Evolutionary conservation across 2,888 invertebrate species (phyloP).

Genomic region (Eustalomyia histrio): DNA sequence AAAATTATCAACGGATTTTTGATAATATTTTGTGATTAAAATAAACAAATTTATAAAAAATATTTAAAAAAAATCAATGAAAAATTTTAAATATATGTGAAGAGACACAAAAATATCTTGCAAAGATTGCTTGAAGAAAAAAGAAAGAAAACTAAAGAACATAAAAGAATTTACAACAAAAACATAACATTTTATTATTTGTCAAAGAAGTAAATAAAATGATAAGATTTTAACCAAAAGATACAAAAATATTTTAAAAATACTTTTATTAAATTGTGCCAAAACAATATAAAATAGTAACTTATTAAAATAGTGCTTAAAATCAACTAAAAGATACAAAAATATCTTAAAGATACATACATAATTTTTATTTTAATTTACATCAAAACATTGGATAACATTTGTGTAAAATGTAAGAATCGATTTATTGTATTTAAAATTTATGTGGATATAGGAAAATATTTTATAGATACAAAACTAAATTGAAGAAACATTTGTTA

Average conservation of each 20-base stretch:
- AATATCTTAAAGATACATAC: background rate
- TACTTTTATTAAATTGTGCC: background rate
- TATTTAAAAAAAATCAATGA: background rate
- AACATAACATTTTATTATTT: background rate
- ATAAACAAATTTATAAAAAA: slow-evolving; percentile 13
- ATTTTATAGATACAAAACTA: no score
- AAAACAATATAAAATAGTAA: background rate
- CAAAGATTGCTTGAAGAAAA: slow-evolving; percentile 12
- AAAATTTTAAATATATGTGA: background rate
- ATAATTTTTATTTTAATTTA: background rate
- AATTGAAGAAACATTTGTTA: no score
- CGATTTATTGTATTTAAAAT: background rate
- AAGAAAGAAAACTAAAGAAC: background rate
- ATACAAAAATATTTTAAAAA: slow-evolving; percentile 3
- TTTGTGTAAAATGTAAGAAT: background rate
- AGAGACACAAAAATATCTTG: slow-evolving; percentile 21
- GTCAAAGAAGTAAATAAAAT: background rate
- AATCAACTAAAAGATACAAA: background rate
- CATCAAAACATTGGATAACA: background rate
- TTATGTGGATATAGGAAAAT: no score
- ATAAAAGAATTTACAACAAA: background rate
- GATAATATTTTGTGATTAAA: slow-evolving; percentile 10
- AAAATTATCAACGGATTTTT: slow-evolving; percentile 10
- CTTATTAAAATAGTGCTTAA: background rate
- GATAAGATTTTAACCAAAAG: background rate